A percentile compares a stretch with the other conserved stretches of the same genome.
Evolutionary conservation across 2,113 vertebrate species (phyloP).

Genomic region (Prunella himalayana): DNA sequence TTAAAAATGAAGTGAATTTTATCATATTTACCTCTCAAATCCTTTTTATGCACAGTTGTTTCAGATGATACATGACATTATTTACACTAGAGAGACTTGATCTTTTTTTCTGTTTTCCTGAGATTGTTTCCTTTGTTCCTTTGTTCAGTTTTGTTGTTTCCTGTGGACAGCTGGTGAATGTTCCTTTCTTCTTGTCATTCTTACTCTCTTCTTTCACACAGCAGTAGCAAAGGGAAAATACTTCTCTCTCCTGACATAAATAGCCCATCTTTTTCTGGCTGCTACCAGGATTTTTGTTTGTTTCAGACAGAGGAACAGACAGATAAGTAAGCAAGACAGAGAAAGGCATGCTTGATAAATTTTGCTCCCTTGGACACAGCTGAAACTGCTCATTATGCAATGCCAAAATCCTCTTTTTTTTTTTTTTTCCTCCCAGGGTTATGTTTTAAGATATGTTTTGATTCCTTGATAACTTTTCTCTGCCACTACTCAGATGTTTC

Average conservation of each 20-base stretch:
- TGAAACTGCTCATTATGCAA: background rate
- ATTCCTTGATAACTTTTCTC: background rate
- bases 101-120: background rate
- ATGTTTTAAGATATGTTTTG: background rate
- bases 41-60: background rate
- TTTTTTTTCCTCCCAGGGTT: background rate
- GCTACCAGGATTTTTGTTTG: background rate
- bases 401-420: background rate
- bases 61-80: background rate
- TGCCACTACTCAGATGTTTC: background rate
- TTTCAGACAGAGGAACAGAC: background rate
- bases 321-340: background rate
- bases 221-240: background rate
- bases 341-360: background rate
- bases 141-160: background rate
- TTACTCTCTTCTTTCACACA: background rate
- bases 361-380: background rate
- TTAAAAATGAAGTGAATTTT: background rate
- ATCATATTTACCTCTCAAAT: background rate
- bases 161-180: background rate
- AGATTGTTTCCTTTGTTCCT: background rate
- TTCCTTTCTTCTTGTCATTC: background rate
- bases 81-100: background rate
- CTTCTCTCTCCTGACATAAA: background rate
- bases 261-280: background rate